Base-by-base conservation (phyloP, 2,797 vertebrate species). In the Halcyon smyrnensis region DNA sequence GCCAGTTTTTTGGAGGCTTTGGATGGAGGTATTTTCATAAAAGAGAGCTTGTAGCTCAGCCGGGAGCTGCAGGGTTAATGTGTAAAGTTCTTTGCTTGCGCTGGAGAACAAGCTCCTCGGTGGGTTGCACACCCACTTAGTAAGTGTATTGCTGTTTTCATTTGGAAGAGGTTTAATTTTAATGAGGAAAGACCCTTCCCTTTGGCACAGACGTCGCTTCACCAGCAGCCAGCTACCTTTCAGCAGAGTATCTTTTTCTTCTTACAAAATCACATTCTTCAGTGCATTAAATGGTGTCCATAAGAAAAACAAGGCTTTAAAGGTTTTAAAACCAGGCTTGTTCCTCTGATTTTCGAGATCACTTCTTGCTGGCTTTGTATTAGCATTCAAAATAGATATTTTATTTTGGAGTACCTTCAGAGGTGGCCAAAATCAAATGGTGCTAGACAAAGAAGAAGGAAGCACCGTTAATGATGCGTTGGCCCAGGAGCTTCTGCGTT, bases 1-100 rank as follows among this genome's bases (percentile, higher is more conserved):
- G 12, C 36, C 51, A 7, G 37, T 3, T 65, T 77, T 78, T 45
- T 8, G 32, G 28, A 39, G 17, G 20, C 39, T 83, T 91, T 45
- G 20, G 5, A 32, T 24, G 9, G 1, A 74, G 48, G 10, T 46
- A 3, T n/a, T 63, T 12, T 60, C 18, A 0, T 25, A 2, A 17
- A 56, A 37, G 27, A 59, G 48, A 43, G 3, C 18, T 21, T 13
- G 30, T 10, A 39, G 24, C 50, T 79, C 43, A 32, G 59, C 41
- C 25, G 6, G 89, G 60, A 64, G 43, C 2, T 37, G 63, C 1
- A 51, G 62, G 78, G 87, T 85, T 94, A 36, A 57, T 16, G 20
- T 13, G 4, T 13, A 4, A 76, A 67, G 63, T 43, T 65, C 23
- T 73, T 36, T 20, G 18, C 32, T 64, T 27, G 60, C 19, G 0